Evolutionary conservation across 2,797 vertebrate genomes (phyloP).

Genomic region (Perodicticus potto): DNA sequence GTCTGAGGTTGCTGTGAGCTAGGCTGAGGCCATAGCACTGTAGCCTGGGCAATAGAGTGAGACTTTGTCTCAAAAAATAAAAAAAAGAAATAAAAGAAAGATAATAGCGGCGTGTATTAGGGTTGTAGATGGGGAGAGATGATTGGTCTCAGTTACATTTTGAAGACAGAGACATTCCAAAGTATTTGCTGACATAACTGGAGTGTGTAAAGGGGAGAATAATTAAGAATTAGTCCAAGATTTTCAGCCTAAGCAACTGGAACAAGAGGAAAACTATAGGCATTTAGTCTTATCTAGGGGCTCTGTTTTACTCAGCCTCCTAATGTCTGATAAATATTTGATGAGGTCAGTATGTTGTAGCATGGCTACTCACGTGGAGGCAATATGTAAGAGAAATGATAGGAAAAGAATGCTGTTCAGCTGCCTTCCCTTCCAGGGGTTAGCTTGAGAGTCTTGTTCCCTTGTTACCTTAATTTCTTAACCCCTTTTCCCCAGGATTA

Average conservation of each 20-base stretch:
- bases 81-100: not conserved
- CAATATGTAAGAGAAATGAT: not conserved
- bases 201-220: not conserved
- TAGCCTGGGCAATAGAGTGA: too few relatives aligned
- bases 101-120: not conserved
- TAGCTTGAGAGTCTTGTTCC: not conserved
- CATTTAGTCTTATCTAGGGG: not conserved
- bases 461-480: not conserved
- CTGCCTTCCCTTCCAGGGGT: not conserved
- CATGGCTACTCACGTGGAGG: not conserved
- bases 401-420: not conserved
- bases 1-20: too few relatives aligned
- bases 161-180: constrained; percentile 12
- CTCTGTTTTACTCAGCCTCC: not conserved
- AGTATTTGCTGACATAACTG: not conserved
- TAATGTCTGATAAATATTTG: not conserved
- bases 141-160: not conserved
- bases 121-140: not conserved
- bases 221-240: not conserved
- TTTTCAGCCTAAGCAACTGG: not conserved
- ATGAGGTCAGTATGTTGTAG: not conserved
- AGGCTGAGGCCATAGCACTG: too few relatives aligned
- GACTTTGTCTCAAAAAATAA: too few relatives aligned
- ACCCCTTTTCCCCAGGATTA: not conserved
- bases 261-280: not conserved